Base-by-base conservation (phyloP, 2,113 vertebrate genomes). In the Perca schrenkii region DNA sequence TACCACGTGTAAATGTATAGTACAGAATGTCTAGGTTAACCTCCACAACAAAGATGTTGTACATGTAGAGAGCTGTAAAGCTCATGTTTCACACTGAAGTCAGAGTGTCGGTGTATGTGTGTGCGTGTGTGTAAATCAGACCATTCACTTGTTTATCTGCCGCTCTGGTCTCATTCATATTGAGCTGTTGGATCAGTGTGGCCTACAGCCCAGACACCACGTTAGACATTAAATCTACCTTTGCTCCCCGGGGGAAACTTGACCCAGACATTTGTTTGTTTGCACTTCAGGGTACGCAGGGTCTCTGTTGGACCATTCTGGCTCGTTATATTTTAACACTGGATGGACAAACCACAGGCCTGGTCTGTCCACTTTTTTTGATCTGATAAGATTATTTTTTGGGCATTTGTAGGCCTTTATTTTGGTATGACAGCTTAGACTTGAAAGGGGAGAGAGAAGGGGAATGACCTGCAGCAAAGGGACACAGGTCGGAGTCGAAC, bases 211-310 rank as follows among this genome's bases (percentile, higher is more conserved):
- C 69, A 77, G 80, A 92, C 86, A 82, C 82, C 65, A 79, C 47
- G 89, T 86, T 86, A 95, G 94, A 94, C 89, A 89, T 86, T 76
- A 92, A 89, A 83, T 73, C 82, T 86, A 95, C 94, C 94, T 95
- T 94, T 95, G 94, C 71, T 89, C 92, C 86, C 81, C 77, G 28
- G 74, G 40, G 74, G 82, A 80, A 74, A 72, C 78, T 61, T 4
- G 56, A 74, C 25, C 61, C 84, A 88, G 76, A 66, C 54, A n/a
- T 56, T 72, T 87, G 82, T 89, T 82, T 92, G 82, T 91, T 93
- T 94, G 75, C 71, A 40, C 74, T 80, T 28, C 63, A 75, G 85
- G 77, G 84, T 82, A 86, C 57, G 31, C 31, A 16, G 31, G 76
- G 86, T 74, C 85, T 76, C 50, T 64, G 64, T 40, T 56, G 22